Evolutionary conservation across 2,888 invertebrate genomes (phyloP), one percentile per base, ranked within the genome.

Genomic region (Pyrocoelia pectoralis): DNA sequence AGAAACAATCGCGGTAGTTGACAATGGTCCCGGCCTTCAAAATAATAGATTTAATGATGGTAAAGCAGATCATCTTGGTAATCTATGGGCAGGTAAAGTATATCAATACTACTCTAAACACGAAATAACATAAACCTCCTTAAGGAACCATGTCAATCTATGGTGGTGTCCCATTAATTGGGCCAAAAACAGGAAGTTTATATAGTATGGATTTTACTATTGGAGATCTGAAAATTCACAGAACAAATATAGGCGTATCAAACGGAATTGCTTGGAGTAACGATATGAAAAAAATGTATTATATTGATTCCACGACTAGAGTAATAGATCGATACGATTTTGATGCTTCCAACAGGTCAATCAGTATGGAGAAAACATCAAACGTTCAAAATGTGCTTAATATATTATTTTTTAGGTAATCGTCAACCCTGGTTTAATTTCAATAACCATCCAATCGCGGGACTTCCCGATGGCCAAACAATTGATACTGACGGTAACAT

Each of bases 201-300:
- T 68, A 65, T 19, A 51, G 56, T 49, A 13, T 18, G n/a, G 24
- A 6, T n/a, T n/a, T n/a, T 3, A 1, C 41, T 5, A 40, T 52
- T 12, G 56, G 53, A 43, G 29, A 57, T 46, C 4, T 76, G 1
- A 72, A 67, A 51, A 69, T 66, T 13, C 73, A 76, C 54, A 40
- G 70, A 3, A 65, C 59, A 3, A 56, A 73, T 50, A 57, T 79
- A 9, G 70, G 72, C 4, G 72, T 77, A 41, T 76, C 78, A 1
- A 94, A 93, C 74, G 94, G 93, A 1, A 79, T 93, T 1, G 88
- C 89, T 0, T 94, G 92, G 91, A 88, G 86, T 17, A 71, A 78
- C 0, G 87, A 89, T 73, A 85, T 86, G 70, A 85, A 85, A 62
- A 86, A 84, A 69, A 87, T 93, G 84, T 93, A 90, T 79, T 93